Conservation (phyloP, 2,113 vertebrate species). For the Arizona elegans region DNA sequence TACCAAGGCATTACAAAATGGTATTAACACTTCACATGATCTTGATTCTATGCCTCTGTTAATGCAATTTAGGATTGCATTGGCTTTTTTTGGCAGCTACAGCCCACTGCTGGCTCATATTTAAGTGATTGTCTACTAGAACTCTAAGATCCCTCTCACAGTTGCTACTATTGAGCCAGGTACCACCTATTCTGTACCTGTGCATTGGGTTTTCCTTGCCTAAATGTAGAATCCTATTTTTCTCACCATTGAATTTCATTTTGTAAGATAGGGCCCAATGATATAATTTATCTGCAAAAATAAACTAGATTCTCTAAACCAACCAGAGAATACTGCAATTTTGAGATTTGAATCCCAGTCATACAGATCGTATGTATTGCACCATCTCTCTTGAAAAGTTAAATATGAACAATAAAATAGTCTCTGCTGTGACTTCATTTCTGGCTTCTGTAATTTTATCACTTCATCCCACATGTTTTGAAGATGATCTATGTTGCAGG, state of each 20-base stretch:
- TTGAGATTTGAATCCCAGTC: background rate
- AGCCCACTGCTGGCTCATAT: background rate
- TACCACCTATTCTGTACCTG: background rate
- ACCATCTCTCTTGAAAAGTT: background rate
- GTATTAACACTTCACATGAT: background rate
- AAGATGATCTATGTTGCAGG: background rate
- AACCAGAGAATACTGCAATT: background rate
- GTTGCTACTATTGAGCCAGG: background rate
- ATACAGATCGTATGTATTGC: background rate
- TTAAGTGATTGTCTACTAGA: background rate
- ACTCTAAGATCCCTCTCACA: background rate
- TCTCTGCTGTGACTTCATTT: background rate
- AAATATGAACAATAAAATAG: background rate
- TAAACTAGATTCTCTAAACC: background rate
- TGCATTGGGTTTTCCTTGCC: background rate
- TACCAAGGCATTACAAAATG: background rate
- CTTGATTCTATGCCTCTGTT: background rate
- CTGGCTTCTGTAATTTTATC: background rate
- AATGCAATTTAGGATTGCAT: background rate
- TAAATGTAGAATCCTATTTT: background rate
- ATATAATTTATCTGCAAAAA: background rate
- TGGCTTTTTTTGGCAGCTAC: background rate
- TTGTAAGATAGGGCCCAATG: background rate
- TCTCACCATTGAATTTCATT: background rate
- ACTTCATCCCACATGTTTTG: background rate